A percentile compares a stretch with the other conserved stretches of the same genome.
phyloP scores from a whole-genome alignment of 2,797 vertebrate genomes.

The Bucorvus abyssinicus region DNA sequence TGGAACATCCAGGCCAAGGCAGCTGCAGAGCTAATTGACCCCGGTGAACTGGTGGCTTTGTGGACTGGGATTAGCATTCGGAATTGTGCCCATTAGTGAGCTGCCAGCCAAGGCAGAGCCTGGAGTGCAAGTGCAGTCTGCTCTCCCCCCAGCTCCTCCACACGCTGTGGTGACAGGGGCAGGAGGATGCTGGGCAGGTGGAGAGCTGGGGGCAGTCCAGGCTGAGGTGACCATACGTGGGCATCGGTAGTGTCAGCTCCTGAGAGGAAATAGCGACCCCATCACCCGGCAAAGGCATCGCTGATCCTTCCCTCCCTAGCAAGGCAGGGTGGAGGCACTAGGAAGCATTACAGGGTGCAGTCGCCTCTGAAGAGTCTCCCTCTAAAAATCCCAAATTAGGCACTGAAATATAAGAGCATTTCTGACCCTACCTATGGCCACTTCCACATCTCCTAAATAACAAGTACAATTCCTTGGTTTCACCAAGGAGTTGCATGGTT shows the following conservation, averaged over 20 bases:
- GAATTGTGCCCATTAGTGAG: neutral
- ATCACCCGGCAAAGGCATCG: neutral
- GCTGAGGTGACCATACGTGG: neutral
- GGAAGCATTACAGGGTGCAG: neutral
- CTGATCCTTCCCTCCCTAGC: neutral
- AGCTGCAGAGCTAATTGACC: slow-evolving; percentile 26
- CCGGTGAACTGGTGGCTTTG: neutral
- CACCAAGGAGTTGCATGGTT: neutral
- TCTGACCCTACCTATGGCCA: neutral
- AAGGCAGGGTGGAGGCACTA: neutral
- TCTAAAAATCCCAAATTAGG: neutral
- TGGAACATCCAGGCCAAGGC: neutral
- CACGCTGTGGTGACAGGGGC: neutral
- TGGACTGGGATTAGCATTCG: neutral
- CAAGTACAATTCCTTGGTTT: neutral
- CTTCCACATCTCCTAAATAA: neutral
- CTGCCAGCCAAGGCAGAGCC: neutral
- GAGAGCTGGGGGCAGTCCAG: neutral
- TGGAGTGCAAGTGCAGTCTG: neutral
- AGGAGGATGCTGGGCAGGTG: neutral
- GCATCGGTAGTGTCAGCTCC: neutral
- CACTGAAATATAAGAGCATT: neutral
- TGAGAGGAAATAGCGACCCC: neutral
- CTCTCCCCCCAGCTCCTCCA: neutral
- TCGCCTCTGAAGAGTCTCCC: neutral